Evolutionary conservation across 2,797 vertebrate species (phyloP).

Genomic region (Sebastes taczanowskii): DNA sequence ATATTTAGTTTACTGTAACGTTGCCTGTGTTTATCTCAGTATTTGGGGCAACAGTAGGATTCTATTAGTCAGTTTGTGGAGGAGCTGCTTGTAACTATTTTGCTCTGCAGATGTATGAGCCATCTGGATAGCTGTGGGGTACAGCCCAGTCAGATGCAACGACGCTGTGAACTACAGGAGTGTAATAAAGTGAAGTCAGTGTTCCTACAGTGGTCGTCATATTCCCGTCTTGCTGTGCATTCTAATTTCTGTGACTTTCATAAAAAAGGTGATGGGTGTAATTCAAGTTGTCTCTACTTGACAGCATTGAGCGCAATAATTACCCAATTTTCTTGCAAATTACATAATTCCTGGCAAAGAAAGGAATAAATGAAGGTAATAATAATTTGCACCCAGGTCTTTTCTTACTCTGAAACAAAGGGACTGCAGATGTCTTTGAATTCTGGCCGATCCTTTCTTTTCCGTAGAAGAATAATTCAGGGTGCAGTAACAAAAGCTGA

Average conservation of each 20-base stretch:
- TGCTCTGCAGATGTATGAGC: constrained; percentile 24
- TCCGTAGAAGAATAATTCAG: not conserved
- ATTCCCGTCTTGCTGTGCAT: constrained; percentile 24
- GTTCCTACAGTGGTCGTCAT: not conserved
- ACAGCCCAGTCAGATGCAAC: constrained; percentile 12
- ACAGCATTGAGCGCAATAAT: constrained; percentile 16
- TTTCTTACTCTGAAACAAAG: constrained; percentile 2
- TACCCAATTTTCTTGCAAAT: constrained; percentile 24
- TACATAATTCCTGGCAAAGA: not conserved
- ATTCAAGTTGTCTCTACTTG: constrained; percentile 41
- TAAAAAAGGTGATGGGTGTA: constrained; percentile 19
- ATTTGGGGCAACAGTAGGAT: constrained; percentile 30
- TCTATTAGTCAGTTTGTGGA: not conserved
- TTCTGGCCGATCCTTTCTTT: not conserved
- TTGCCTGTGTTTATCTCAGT: constrained; percentile 10
- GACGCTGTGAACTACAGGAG: constrained; percentile 30
- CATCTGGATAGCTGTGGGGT: constrained; percentile 46
- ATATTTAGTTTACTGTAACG: constrained; percentile 1
- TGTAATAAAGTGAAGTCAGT: constrained; percentile 21
- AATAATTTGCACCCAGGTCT: not conserved
- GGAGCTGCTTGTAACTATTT: constrained; percentile 16
- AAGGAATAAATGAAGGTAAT: not conserved
- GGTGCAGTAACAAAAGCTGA: not conserved
- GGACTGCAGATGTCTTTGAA: not conserved
- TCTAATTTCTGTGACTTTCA: constrained; percentile 39